Conservation (phyloP, 2,797 vertebrate species). For the Gymnopithys bicolor region DNA sequence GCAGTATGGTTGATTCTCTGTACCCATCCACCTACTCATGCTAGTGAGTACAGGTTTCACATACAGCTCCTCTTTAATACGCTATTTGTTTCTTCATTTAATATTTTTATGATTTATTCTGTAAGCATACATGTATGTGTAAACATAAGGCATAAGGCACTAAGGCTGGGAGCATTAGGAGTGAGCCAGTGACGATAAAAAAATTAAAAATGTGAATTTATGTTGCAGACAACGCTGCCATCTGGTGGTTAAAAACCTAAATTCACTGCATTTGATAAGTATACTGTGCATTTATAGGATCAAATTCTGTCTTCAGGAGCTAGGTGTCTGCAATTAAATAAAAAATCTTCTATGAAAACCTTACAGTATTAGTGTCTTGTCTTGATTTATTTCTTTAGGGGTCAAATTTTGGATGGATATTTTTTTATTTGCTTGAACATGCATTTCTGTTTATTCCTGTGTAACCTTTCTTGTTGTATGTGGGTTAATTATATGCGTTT, state of each 20-base stretch:
- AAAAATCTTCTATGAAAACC: background rate
- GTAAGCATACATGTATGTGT: background rate
- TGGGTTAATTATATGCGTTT: background rate
- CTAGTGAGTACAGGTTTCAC: background rate
- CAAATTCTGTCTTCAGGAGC: background rate
- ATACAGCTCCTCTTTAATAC: background rate
- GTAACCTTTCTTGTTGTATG: background rate
- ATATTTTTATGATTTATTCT: background rate
- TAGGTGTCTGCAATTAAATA: background rate
- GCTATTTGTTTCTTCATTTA: background rate
- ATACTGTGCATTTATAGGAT: background rate
- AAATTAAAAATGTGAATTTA: background rate
- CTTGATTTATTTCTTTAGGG: background rate
- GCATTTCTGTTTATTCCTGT: background rate
- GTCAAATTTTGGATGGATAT: background rate
- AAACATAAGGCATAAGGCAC: background rate
- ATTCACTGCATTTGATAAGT: background rate
- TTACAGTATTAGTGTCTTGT: background rate
- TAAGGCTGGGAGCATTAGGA: background rate
- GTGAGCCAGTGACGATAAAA: background rate
- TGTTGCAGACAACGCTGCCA: slow-evolving; percentile 68
- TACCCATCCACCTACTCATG: background rate
- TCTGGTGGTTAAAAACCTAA: slow-evolving; percentile 64
- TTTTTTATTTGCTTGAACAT: background rate
- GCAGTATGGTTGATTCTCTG: background rate